Conservation (phyloP, 1,140 invertebrate genomes). For the Pseudomyrmex concolor region DNA sequence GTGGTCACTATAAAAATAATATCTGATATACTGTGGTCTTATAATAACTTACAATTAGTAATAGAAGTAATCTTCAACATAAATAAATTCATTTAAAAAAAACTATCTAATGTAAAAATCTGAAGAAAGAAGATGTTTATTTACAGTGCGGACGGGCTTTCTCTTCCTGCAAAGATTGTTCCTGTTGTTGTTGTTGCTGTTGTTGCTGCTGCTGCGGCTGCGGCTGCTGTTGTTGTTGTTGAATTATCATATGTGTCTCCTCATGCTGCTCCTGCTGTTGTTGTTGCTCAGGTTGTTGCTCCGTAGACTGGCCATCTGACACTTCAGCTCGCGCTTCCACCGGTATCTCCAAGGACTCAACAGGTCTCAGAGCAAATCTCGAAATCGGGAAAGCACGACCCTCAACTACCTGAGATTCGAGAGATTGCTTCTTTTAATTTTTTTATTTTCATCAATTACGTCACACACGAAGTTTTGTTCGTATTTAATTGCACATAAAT, state of each 20-base stretch:
- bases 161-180: slow-evolving; percentile 73
- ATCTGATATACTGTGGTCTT: background rate
- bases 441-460: background rate
- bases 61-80: background rate
- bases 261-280: slow-evolving; percentile 76
- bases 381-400: slow-evolving; percentile 78
- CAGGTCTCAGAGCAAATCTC: slow-evolving; percentile 77
- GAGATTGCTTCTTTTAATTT: background rate
- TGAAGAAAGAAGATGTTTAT: slow-evolving; percentile 60
- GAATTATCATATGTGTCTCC: slow-evolving; percentile 72
- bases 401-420: slow-evolving; percentile 75
- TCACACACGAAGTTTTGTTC: background rate
- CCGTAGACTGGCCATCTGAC: slow-evolving; percentile 68
- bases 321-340: slow-evolving; percentile 79
- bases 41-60: background rate
- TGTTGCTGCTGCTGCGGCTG: slow-evolving; percentile 59
- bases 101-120: background rate
- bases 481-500: no score
- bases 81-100: no score
- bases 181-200: slow-evolving; percentile 65
- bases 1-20: no score
- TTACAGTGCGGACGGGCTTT: slow-evolving; percentile 87
- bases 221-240: slow-evolving; percentile 71
- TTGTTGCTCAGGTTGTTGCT: slow-evolving; percentile 81
- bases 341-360: slow-evolving; percentile 80